Evolutionary conservation across 2,797 vertebrate species (phyloP), one percentile per base, ranked within the genome.

Genomic region (Knipowitschia caucasica): DNA sequence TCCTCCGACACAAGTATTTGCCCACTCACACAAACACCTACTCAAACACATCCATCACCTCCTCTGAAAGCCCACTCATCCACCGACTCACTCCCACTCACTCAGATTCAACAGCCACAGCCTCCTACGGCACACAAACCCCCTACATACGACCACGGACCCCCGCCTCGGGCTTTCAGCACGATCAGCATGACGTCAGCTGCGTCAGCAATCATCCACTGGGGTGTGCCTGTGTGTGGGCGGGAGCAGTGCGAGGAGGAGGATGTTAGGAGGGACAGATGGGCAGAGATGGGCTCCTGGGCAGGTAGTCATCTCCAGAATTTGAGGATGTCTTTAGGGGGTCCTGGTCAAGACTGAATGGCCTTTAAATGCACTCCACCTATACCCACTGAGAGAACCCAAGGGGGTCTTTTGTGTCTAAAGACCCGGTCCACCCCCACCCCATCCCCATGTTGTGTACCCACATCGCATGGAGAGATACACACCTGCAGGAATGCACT

Each of bases 261-360:
- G 40, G 55, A 55, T 51, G 23, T 47, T 25, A 53, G 67, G 69
- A 67, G 56, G 70, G 81, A 89, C 89, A 91, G 89, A 91, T 91
- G 89, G 89, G 78, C 63, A 62, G 59, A 84, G 66, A 67, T 71
- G 73, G 73, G 77, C 74, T 88, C 86, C 86, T 84, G 83, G 85
- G 87, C 86, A 89, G 91, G 89, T 90, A 90, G 88, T 88, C 81
- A 89, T 91, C 79, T 66, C 62, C 54, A 88, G 87, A 88, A 90
- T 91, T 86, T 53, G 74, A 64, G 69, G 77, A 80, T n/a, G 62
- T 77, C 73, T 73, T 58, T 7, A 46, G 75, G 71, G 77, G 77
- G 74, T 69, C 72, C 75, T 64, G 67, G 75, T 56, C 59, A 51
- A 73, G 67, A 75, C 69, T 82, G 71, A 87, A 82, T 74, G 70